A percentile compares a stretch with the other conserved stretches of the same genome.
Evolutionary conservation across 2,113 vertebrate genomes (phyloP).

Genomic region (Bothrops jararaca): DNA sequence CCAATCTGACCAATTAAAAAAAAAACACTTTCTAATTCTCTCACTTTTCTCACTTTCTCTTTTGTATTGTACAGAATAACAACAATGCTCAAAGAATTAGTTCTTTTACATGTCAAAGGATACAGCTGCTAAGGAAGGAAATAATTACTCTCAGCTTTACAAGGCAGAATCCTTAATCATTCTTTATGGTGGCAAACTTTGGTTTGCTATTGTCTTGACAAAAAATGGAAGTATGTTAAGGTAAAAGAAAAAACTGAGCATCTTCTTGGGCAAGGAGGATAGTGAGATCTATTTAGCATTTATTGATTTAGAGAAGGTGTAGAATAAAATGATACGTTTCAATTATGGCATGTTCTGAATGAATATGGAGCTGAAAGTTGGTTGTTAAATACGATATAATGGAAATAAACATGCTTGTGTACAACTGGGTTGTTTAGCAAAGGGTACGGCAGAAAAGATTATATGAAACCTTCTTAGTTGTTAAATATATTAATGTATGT

Average conservation of each 20-base stretch:
- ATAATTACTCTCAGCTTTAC: slow-evolving; percentile 2
- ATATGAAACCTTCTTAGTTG: background rate
- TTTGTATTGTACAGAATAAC: background rate
- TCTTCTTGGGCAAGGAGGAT: background rate
- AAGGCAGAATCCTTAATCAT: background rate
- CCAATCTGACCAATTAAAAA: background rate
- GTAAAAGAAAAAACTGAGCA: background rate
- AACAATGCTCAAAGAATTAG: background rate
- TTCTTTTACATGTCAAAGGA: slow-evolving; percentile 2
- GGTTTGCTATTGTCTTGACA: background rate
- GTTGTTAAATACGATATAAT: background rate
- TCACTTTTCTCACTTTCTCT: background rate
- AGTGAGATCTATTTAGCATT: background rate
- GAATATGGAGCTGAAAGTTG: background rate
- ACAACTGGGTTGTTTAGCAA: background rate
- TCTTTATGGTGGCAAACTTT: background rate
- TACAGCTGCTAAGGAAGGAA: slow-evolving; percentile 24
- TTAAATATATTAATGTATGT: background rate
- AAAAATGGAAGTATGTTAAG: background rate
- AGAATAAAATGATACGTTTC: background rate
- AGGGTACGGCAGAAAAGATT: background rate
- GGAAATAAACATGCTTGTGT: background rate
- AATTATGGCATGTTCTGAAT: background rate
- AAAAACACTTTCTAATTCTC: background rate
- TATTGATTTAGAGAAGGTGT: background rate